Evolutionary conservation across 1,140 invertebrate species (phyloP), one percentile per base, ranked within the genome.

Genomic region (Bactericera cockerelli): DNA sequence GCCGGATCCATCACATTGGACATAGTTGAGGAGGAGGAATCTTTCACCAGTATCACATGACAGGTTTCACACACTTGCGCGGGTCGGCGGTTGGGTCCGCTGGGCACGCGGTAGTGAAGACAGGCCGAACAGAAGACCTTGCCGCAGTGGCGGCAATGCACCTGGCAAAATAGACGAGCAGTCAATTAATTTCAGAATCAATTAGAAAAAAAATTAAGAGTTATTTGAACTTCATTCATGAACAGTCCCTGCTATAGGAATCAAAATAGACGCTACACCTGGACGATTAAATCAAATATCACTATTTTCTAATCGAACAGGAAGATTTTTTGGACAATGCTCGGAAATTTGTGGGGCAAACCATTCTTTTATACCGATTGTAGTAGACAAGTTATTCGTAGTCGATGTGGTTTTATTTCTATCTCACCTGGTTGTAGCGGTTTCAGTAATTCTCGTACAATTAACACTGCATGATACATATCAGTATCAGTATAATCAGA

Each of bases 41-140:
- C 84, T 68, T 85, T 86, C 65, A 91, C 92, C 66, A 98, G 82
- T 64, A 98, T 79, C 26, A 94, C 98, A 77, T 96, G 90, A 76
- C 95, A 98, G 58, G 98, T 91, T 74, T 89, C 82, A 79, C 95
- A 99, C 58, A 99, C 95, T 72, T 84, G 83, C 53, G 89, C 87
- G 54, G 82, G 80, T 65, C 87, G 78, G 63, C 83, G 78, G 65
- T 89, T 86, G 58, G 92, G 92, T 56, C 94, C 94, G 67, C 87
- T 88, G 62, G 78, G 75, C 59, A 98, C 91, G 36, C 76, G 78
- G 72, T 89, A 86, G 22, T 80, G 76, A 62, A 89, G 76, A 75
- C 94, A 98, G 64, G 82, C 79, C 56, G 74, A 73, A 76, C 94
- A 98, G 77, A 95, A 97, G 68, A 98, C 89, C 72, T 86, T 85